These are phyloP conservation scores for Gambusia holbrooki DNA, from an alignment of 2,113 vertebrate species.

Conservation along the genomic window DNA sequence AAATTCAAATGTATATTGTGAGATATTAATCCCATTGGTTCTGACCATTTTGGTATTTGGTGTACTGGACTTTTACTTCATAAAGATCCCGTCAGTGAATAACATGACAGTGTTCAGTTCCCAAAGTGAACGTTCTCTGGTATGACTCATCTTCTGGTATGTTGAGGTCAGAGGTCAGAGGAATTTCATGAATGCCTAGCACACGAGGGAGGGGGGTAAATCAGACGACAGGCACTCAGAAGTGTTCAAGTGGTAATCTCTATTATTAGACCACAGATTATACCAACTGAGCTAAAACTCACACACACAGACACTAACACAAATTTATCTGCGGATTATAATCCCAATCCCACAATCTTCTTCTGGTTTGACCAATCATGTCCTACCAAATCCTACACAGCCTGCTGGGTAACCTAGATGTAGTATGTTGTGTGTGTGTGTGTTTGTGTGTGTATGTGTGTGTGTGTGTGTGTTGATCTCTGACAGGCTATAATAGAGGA, in stretches of 20 bases:
- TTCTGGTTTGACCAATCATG: constrained; percentile 62
- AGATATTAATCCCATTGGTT: too few species aligned
- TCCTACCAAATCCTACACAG: constrained; percentile 50
- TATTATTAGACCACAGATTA: constrained; percentile 67
- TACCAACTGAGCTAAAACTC: constrained; percentile 43
- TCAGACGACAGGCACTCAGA: constrained; percentile 38
- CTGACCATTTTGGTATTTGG: too few species aligned
- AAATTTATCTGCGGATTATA: constrained; percentile 61
- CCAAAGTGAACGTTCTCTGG: not conserved
- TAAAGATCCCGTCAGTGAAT: not conserved
- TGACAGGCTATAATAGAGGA: constrained; percentile 37
- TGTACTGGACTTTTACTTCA: not conserved
- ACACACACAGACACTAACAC: constrained; percentile 22
- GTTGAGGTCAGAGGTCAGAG: constrained; percentile 20
- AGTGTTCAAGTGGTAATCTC: constrained; percentile 56
- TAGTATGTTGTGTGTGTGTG: constrained; percentile 21
- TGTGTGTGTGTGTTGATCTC: constrained; percentile 48
- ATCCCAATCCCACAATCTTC: constrained; percentile 65
- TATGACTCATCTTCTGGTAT: not conserved
- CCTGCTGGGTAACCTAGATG: constrained; percentile 65
- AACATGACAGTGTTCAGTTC: not conserved
- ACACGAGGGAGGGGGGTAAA: not conserved
- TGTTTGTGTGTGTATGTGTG: constrained; percentile 19
- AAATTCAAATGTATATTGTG: too few species aligned
- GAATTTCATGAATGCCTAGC: constrained; percentile 14